Conservation (phyloP, 2,888 invertebrate species). For the Sussaba pulchella region DNA sequence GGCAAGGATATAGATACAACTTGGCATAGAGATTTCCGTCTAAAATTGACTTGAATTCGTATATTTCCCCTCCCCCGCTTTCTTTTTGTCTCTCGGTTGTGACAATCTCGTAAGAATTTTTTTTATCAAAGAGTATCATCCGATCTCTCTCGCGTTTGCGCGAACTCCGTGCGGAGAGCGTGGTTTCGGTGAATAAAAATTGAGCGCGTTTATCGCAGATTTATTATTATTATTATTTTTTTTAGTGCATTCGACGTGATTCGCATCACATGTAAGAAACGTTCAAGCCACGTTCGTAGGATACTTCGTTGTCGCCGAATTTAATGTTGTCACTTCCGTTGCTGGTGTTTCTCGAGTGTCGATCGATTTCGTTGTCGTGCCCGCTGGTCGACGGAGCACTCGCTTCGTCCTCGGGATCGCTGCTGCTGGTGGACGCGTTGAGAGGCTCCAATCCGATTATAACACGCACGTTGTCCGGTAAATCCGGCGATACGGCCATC, state of each 20-base stretch:
- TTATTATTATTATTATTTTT: no score
- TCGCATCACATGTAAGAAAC: constrained; percentile 80
- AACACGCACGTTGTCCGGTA: constrained; percentile 90
- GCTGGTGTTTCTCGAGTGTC: constrained; percentile 79
- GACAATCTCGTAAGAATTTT: constrained; percentile 4
- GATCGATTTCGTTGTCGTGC: constrained; percentile 82
- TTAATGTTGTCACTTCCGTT: constrained; percentile 80
- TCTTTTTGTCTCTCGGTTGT: not conserved
- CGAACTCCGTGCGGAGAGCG: constrained; percentile 28
- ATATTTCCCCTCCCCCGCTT: not conserved
- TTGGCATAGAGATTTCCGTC: constrained; percentile 35
- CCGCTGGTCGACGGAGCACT: constrained; percentile 72
- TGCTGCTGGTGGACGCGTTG: constrained; percentile 69
- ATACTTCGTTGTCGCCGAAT: constrained; percentile 80
- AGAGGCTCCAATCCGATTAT: constrained; percentile 89
- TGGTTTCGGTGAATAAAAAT: constrained; percentile 25
- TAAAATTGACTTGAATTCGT: constrained; percentile 48
- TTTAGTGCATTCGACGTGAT: constrained; percentile 41
- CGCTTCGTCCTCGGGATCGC: constrained; percentile 70
- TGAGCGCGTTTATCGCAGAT: constrained; percentile 10
- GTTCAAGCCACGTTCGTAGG: constrained; percentile 81
- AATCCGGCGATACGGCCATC: constrained; percentile 87
- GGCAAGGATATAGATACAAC: constrained; percentile 41
- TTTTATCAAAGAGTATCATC: constrained; percentile 11
- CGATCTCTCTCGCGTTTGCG: constrained; percentile 17